Base-by-base conservation (phyloP, 2,888 invertebrate genomes). In the Brenthis daphne region DNA sequence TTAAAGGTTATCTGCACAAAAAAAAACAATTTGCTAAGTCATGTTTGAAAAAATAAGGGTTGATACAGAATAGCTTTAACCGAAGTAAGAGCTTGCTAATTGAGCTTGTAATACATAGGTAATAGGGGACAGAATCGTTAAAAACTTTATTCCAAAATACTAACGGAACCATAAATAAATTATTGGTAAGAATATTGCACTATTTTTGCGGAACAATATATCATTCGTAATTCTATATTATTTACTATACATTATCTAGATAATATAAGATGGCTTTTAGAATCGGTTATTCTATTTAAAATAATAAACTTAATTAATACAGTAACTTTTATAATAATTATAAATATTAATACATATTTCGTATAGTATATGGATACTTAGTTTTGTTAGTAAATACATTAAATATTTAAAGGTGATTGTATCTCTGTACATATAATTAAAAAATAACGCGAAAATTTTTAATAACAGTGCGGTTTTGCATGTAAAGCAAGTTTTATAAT, bases 21-120 rank as follows among this genome's bases (percentile, higher is more conserved):
- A 75, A 67, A 73, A 75, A 77, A 80, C 77, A 78, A 75, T 76
- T 75, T 79, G 83, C 80, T 71, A 75, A 79, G 71, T 84, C 84
- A 85, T 66, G 16, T 29, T 60, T 72, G 74, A 78, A 80, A 80
- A 83, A 77, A 75, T 68, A 72, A 77, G 79, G 76, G 76, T 54
- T 43, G 78, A 24, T 57, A 63, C 20, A 48, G 33, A 77, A 77
- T 76, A 66, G 71, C 72, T 70, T 77, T 37, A 53, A 37, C 6
- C 0, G 16, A 43, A 13, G 16, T n/a, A 16, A n/a, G 11, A 54
- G 56, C 50, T 37, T 20, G 6, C 55, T 2, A 43, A 56, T 33
- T 14, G 3, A 24, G 37, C 16, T 29, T 20, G 33, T 56, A 61
- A 29, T 47, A 20, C 14, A 5, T 13, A 48, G 4, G 13, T 16